Evolutionary conservation across 1,140 invertebrate species (phyloP), one percentile per base, ranked within the genome.

Genomic region (Potamilus streckersoni): DNA sequence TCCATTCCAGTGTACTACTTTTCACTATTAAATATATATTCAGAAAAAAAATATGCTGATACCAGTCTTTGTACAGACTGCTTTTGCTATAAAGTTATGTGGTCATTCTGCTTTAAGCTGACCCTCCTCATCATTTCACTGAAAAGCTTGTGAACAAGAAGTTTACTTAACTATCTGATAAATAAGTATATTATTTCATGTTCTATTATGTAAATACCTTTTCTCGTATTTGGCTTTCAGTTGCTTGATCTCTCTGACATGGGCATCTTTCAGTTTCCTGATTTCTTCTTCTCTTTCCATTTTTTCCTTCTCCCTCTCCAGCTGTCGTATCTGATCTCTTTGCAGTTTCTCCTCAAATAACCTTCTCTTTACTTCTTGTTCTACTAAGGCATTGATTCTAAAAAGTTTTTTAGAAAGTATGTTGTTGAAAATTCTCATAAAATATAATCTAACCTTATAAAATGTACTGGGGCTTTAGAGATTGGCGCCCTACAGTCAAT

Each of bases 341-440:
- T 86, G 80, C 38, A 85, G 76, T 80, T 89, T 88, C 71, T 90
- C 88, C 67, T 90, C 87, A 79, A 89, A 84, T 74, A 90, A 81
- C 61, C 89, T 80, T 61, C 87, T 77, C 69, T 90, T 89, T 17
- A 90, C 89, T 81, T 90, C 89, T 57, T 88, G 87, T 73, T 90
- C 90, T 20, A 91, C 89, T 20, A 91, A 77, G 56, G 79, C 79
- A 69, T 89, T 89, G 31, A 90, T 85, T 67, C 87, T 88, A 67
- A 27, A 82, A 73, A 59, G 5, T 62, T 11, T 19, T 23, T 62
- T 23, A 23, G 13, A 62, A n/a, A n/a, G 0, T 14, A 62, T 19
- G 23, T 23, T 14, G 14, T 62, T 14, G 19, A n/a, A 62, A n/a
- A 23, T 62, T 62, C 60, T 23, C 23, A 4, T 62, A 62, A n/a